Percentiles rank a stretch among this genome's conserved stretches.
phyloP scores from a whole-genome alignment of 2,797 vertebrate species.

The Anguilla megastoma region DNA sequence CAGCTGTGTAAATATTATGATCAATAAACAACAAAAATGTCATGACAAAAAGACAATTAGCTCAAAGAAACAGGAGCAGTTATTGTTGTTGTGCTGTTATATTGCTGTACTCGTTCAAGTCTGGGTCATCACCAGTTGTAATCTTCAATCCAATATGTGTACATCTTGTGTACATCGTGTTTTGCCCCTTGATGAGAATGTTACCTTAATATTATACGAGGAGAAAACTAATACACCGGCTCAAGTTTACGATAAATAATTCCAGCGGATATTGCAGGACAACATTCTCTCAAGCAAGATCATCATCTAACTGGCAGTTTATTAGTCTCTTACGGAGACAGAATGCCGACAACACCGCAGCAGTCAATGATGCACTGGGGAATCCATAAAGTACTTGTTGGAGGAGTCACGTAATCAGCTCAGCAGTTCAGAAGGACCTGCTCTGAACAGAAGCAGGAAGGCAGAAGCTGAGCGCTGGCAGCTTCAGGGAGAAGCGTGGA shows the following conservation, averaged over 20 bases:
- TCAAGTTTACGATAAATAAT: not conserved
- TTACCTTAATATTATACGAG: not conserved
- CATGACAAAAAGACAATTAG: too few relatives aligned
- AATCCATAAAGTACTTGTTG: constrained; percentile 7
- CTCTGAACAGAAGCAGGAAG: not conserved
- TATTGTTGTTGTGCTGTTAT: too few relatives aligned
- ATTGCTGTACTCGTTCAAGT: too few relatives aligned
- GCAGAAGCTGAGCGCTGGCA: not conserved
- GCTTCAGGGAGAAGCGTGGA: not conserved
- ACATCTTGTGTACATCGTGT: too few relatives aligned
- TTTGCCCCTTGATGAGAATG: not conserved
- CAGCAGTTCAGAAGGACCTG: not conserved
- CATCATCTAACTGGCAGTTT: not conserved
- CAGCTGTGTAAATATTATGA: too few relatives aligned
- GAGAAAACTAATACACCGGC: not conserved
- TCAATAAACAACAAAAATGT: too few relatives aligned
- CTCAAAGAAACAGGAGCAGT: too few relatives aligned
- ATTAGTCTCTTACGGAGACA: not conserved
- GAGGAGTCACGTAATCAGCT: constrained; percentile 5
- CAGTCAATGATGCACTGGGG: not conserved
- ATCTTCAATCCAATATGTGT: too few relatives aligned
- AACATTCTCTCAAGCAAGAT: not conserved
- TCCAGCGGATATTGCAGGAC: not conserved
- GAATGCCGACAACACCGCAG: constrained; percentile 4
- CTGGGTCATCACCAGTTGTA: too few relatives aligned